Conservation (phyloP, 2,113 vertebrate species). For the Mormyrus lacerda region DNA sequence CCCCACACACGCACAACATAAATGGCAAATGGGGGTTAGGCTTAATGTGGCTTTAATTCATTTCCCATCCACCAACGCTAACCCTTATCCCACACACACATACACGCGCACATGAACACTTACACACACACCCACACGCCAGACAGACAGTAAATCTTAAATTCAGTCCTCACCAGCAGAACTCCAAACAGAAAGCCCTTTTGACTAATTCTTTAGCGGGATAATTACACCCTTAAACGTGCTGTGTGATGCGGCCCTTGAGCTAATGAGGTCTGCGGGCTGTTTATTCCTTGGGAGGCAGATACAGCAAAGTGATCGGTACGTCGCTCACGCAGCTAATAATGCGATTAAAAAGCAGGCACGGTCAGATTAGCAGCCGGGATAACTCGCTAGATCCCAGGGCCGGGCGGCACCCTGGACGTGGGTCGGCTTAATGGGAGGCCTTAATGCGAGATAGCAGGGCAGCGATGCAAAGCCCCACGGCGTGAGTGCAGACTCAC, state of each 20-base stretch:
- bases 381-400: neutral
- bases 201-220: neutral
- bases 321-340: neutral
- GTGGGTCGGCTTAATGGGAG: neutral
- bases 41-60: neutral
- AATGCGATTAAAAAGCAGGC: constrained; percentile 14
- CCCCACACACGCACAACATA: neutral
- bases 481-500: neutral
- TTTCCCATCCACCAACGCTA: neutral
- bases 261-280: constrained; percentile 16
- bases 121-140: neutral
- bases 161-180: neutral
- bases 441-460: neutral
- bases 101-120: neutral
- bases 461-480: neutral
- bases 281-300: constrained; percentile 12
- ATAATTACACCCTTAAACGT: neutral
- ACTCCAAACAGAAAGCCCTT: neutral
- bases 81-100: neutral
- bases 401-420: neutral
- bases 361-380: neutral
- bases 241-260: neutral
- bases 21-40: neutral
- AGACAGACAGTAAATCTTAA: neutral
- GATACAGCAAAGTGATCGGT: neutral